Evolutionary conservation across 2,797 vertebrate species (phyloP).

Genomic region (Centroberyx gerrardi): DNA sequence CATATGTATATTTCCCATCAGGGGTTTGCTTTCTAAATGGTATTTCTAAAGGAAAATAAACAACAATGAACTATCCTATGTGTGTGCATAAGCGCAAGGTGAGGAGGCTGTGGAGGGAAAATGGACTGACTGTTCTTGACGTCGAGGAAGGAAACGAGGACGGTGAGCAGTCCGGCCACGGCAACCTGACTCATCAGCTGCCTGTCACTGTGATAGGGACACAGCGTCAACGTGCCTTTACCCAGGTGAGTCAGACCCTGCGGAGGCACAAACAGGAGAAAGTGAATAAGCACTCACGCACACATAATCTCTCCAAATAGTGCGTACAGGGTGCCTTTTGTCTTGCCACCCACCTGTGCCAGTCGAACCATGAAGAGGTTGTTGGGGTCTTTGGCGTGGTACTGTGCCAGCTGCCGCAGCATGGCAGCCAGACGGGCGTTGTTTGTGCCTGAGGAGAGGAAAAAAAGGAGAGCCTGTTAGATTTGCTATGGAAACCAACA

Average conservation of each 20-base stretch:
- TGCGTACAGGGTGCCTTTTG: constrained; percentile 25
- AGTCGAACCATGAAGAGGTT: constrained; percentile 99
- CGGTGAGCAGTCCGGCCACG: constrained; percentile 94
- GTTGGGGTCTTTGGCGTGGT: constrained; percentile 99
- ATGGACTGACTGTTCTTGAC: constrained; percentile 96
- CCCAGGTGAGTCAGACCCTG: constrained; percentile 98
- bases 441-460: constrained; percentile 91
- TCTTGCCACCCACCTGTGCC: constrained; percentile 90
- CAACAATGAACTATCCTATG: background rate
- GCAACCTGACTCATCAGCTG: constrained; percentile 99
- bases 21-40: background rate
- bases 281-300: constrained; percentile 40
- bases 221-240: constrained; percentile 97
- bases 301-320: background rate
- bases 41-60: background rate
- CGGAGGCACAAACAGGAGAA: constrained; percentile 31
- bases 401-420: constrained; percentile 96
- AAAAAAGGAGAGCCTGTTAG: constrained; percentile 25
- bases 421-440: constrained; percentile 97
- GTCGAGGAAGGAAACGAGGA: constrained; percentile 97
- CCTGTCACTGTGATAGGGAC: constrained; percentile 97
- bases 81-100: background rate
- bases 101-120: constrained; percentile 17
- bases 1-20: background rate
- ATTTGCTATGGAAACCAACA: constrained; percentile 13